Evolutionary conservation across 2,888 invertebrate genomes (phyloP).

Genomic region (Limenitis arthemis): DNA sequence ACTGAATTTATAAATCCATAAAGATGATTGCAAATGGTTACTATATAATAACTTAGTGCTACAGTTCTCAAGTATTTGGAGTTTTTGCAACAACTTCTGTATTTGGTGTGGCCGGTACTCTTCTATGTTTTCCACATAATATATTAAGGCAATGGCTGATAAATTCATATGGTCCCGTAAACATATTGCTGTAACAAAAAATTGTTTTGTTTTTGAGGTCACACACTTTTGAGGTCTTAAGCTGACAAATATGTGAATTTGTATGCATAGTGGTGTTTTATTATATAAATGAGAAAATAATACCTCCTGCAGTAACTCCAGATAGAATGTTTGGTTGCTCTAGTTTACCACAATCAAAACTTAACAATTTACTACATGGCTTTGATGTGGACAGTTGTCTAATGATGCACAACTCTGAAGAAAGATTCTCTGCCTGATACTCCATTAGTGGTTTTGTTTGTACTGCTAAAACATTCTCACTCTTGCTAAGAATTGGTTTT

Average conservation of each 20-base stretch:
- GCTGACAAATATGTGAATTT: not conserved
- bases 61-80: constrained; percentile 38
- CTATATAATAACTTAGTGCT: constrained; percentile 27
- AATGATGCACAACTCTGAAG: constrained; percentile 39
- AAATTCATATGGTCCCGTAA: constrained; percentile 46
- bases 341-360: constrained; percentile 39
- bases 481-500: constrained; percentile 37
- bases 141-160: constrained; percentile 44
- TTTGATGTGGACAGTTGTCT: constrained; percentile 36
- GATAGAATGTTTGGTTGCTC: constrained; percentile 66
- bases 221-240: not conserved
- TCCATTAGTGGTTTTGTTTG: constrained; percentile 53
- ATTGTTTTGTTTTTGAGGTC: not conserved
- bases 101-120: constrained; percentile 45
- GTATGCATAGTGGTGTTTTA: not conserved
- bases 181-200: constrained; percentile 46
- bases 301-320: constrained; percentile 65
- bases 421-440: constrained; percentile 40
- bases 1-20: no score
- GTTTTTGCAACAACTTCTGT: constrained; percentile 39
- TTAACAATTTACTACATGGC: constrained; percentile 24
- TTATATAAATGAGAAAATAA: constrained; percentile 1
- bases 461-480: constrained; percentile 44
- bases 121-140: constrained; percentile 51
- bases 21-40: no score